Evolutionary conservation across 64 coral and sea anemone genomes (phyloP).

Genomic region (Cladopsammia gracilis): DNA sequence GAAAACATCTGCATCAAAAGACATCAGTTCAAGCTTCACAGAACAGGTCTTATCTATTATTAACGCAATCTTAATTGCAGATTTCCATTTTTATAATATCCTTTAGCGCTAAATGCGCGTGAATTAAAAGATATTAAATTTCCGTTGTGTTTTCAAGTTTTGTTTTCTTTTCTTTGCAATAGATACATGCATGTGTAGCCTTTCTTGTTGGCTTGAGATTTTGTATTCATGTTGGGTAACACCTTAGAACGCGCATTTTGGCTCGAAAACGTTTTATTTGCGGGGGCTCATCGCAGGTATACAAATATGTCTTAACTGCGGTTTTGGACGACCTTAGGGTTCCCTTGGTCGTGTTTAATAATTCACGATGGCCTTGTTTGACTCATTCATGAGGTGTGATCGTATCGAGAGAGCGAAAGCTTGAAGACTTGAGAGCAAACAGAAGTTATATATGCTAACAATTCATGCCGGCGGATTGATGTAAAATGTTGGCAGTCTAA

Average conservation of each 20-base stretch:
- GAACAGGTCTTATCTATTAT: slow-evolving; percentile 33
- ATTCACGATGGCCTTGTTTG: slow-evolving; percentile 23
- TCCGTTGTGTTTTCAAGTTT: neutral
- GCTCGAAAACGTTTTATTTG: neutral
- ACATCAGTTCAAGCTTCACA: slow-evolving; percentile 25
- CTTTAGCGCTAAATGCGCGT: neutral
- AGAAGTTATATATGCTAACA: slow-evolving; percentile 8
- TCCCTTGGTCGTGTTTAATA: slow-evolving; percentile 23
- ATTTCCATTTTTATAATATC: slow-evolving; percentile 41
- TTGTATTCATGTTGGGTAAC: no score
- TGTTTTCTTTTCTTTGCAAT: neutral
- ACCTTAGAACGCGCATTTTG: neutral
- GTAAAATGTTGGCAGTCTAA: no score
- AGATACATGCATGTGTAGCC: no score
- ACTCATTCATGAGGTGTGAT: slow-evolving; percentile 8
- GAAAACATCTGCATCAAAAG: slow-evolving; percentile 27
- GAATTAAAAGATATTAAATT: slow-evolving; percentile 29
- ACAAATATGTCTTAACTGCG: slow-evolving; percentile 14
- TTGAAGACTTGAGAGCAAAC: neutral
- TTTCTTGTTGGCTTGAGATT: no score
- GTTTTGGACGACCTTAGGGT: slow-evolving; percentile 18
- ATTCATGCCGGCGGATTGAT: neutral
- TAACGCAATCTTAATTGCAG: slow-evolving; percentile 52
- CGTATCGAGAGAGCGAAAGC: neutral
- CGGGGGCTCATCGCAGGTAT: neutral